A percentile compares a stretch with the other conserved stretches of the same genome.
Conservation (phyloP, 2,797 vertebrate species). For the Mus caroli region DNA sequence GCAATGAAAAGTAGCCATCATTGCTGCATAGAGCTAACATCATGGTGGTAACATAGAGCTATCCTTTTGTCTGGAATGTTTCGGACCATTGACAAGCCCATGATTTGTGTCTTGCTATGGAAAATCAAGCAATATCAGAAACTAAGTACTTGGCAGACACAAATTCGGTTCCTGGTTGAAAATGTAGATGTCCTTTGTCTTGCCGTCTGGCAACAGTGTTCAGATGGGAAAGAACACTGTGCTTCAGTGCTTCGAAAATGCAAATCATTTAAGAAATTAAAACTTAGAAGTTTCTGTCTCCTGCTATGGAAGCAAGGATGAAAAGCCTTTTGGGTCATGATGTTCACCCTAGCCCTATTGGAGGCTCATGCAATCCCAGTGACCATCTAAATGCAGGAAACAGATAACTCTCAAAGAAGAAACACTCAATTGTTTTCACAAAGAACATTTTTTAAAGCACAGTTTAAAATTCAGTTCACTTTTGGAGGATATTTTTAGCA, state of each 20-base stretch:
- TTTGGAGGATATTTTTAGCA: conserved; percentile 84
- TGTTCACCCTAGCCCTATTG: neutral
- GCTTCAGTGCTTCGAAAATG: conserved; percentile 25
- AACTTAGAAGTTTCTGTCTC: neutral
- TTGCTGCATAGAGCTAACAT: neutral
- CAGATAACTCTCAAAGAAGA: conserved; percentile 70
- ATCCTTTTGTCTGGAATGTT: neutral
- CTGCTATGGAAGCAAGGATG: neutral
- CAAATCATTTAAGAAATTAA: conserved; percentile 18
- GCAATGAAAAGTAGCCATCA: neutral
- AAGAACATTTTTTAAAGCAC: conserved; percentile 73
- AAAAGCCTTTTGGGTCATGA: neutral
- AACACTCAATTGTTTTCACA: conserved; percentile 75
- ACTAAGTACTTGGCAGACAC: neutral
- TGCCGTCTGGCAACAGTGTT: neutral
- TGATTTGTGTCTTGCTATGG: neutral
- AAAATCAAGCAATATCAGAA: neutral
- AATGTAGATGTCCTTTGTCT: neutral
- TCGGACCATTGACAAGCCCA: no score
- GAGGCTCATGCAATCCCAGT: conserved; percentile 4
- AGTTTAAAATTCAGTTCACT: conserved; percentile 81
- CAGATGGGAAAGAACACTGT: neutral
- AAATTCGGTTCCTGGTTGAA: neutral
- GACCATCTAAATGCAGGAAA: conserved; percentile 68
- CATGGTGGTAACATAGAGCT: no score